Evolutionary conservation across 1,140 invertebrate species (phyloP), one percentile per base, ranked within the genome.

Genomic region (Drosophila sproati): DNA sequence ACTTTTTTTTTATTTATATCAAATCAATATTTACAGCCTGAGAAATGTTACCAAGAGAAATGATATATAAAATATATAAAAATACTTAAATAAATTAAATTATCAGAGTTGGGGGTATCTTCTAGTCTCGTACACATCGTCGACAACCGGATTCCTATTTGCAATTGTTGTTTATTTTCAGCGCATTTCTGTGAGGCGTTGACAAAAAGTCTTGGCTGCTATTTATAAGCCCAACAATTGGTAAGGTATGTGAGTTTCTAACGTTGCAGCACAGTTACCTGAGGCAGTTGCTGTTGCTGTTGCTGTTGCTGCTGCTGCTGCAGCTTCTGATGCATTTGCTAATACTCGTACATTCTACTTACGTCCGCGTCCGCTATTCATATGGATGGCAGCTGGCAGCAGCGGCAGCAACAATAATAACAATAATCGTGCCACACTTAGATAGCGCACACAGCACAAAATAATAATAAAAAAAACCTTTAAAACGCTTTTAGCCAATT

Each of bases 401-500:
- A 57, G 50, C 57, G 54, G 29, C 45, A 68, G 50, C 61, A 41
- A 54, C 35, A 89, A 82, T 88, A 91, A 91, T 88, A 91, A 91
- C 81, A 88, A 91, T 91, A 91, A 91, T 88, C 78, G 85, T 82
- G 85, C 76, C 75, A 88, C 77, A 91, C 85, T 91, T 86, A 91
- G 85, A 89, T 91, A 89, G 71, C 78, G 57, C 52, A 64, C 41
- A 47, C 35, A 69, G 64, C n/a, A n/a, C 62, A 32, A 28, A 52
- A 56, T 35, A 72, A 73, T 55, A 73, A 41, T 35, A 37, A 5
- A 6, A 28, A 54, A 62, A 29, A 8, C 48, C 37, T 12, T 37
- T 72, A 77, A 75, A 86, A 48, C 79, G 89, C 89, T 91, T 76
- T 78, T 60, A 89, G 89, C 78, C 78, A 82, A 89, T 86, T 91